phyloP scores from a whole-genome alignment of 2,888 invertebrate genomes.

The Ditula angustiorana region DNA sequence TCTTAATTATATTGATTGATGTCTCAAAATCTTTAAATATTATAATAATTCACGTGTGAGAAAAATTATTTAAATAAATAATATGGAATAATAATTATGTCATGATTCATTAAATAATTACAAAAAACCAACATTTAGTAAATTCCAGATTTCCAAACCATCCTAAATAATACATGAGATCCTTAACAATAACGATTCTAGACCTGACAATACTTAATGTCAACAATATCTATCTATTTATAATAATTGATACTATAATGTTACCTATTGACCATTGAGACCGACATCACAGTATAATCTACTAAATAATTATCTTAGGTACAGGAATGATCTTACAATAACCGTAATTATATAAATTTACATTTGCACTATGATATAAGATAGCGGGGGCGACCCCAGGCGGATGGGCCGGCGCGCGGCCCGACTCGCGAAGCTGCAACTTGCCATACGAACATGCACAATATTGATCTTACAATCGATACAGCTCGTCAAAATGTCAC shows the following conservation, averaged over 20 bases:
- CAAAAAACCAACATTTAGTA: constrained; percentile 69
- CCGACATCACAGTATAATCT: constrained; percentile 84
- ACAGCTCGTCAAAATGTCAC: no score
- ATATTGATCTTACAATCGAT: no score
- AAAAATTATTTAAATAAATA: constrained; percentile 29
- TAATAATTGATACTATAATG: constrained; percentile 81
- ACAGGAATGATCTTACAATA: constrained; percentile 82
- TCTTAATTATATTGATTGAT: constrained; percentile 24
- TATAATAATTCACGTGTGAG: constrained; percentile 22
- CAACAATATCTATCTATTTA: constrained; percentile 70
- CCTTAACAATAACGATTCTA: constrained; percentile 81
- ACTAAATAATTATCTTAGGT: constrained; percentile 80
- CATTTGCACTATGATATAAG: constrained; percentile 77
- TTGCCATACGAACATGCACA: background rate
- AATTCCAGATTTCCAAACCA: constrained; percentile 78
- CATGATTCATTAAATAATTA: constrained; percentile 56
- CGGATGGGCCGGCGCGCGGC: constrained; percentile 51
- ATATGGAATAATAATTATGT: constrained; percentile 38
- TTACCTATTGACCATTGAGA: constrained; percentile 82
- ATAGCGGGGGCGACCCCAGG: constrained; percentile 62
- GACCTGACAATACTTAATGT: constrained; percentile 41
- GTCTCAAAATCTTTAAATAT: constrained; percentile 20
- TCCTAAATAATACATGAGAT: constrained; percentile 82
- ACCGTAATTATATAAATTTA: constrained; percentile 69
- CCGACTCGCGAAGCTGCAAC: background rate